A percentile compares a stretch with the other conserved stretches of the same genome.
These are phyloP conservation scores for Bombyx mandarina DNA, from an alignment of 1,140 invertebrate species.

Conservation along the genomic window DNA sequence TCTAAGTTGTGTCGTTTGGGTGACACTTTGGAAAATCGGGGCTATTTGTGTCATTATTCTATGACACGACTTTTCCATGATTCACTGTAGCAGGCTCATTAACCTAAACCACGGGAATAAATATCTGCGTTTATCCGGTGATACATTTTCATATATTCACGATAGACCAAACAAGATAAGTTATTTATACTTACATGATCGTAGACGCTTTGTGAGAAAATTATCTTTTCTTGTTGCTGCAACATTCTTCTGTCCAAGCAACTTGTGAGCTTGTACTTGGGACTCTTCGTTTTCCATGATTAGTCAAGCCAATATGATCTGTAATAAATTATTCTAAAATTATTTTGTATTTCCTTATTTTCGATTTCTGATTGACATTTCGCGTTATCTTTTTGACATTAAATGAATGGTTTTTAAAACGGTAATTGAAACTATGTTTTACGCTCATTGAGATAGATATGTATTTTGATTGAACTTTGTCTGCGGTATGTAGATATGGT, in stretches of 20 bases:
- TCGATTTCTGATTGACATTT: background rate
- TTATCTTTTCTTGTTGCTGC: conserved; percentile 33
- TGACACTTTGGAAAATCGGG: no score
- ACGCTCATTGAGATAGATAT: background rate
- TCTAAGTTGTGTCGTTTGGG: no score
- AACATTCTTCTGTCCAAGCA: conserved; percentile 44
- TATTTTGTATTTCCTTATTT: no score
- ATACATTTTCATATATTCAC: no score
- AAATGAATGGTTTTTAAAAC: background rate
- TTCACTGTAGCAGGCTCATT: no score
- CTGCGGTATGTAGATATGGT: no score
- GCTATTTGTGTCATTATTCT: no score
- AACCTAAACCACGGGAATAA: no score
- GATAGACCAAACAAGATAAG: no score
- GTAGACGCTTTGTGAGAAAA: conserved; percentile 31
- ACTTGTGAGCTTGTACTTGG: conserved; percentile 44
- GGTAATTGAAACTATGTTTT: background rate
- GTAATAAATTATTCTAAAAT: background rate
- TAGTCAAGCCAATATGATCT: background rate
- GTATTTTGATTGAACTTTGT: no score
- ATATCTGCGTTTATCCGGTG: no score
- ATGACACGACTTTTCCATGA: no score
- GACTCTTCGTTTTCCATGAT: conserved; percentile 38
- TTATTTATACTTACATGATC: conserved; percentile 44
- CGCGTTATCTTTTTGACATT: background rate